phyloP scores from a whole-genome alignment of 2,888 invertebrate genomes.

The Cotesia congregata region DNA sequence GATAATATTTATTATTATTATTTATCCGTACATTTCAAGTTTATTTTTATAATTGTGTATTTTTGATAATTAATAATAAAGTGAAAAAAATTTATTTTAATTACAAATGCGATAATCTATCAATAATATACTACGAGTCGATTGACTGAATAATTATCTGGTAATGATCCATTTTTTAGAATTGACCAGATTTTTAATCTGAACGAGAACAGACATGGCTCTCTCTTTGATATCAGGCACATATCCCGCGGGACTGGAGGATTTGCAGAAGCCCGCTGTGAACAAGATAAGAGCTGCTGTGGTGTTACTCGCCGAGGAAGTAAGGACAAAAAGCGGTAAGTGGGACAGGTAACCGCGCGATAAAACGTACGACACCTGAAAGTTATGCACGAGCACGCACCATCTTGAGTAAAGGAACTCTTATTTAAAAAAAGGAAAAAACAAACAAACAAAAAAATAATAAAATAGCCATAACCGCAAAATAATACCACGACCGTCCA shows the following conservation, averaged over 20 bases:
- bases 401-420: constrained; percentile 52
- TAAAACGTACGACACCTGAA: constrained; percentile 62
- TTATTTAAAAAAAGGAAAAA: constrained; percentile 33
- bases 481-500: constrained; percentile 32
- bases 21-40: too few relatives aligned
- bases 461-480: constrained; percentile 38
- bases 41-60: too few relatives aligned
- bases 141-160: background rate
- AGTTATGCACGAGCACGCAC: constrained; percentile 67
- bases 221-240: background rate
- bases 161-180: background rate
- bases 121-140: too few relatives aligned
- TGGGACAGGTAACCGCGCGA: constrained; percentile 66
- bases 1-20: too few relatives aligned
- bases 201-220: background rate
- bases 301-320: constrained; percentile 35
- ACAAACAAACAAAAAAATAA: background rate
- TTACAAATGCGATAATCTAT: too few relatives aligned
- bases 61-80: too few relatives aligned
- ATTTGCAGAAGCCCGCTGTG: constrained; percentile 48
- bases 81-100: too few relatives aligned
- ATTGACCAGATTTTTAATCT: constrained; percentile 1
- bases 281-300: constrained; percentile 44
- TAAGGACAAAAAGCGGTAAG: constrained; percentile 64
- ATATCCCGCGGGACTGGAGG: constrained; percentile 39